Evolutionary conservation across 2,797 vertebrate species (phyloP).

Genomic region (Sarcophilus harrisii): DNA sequence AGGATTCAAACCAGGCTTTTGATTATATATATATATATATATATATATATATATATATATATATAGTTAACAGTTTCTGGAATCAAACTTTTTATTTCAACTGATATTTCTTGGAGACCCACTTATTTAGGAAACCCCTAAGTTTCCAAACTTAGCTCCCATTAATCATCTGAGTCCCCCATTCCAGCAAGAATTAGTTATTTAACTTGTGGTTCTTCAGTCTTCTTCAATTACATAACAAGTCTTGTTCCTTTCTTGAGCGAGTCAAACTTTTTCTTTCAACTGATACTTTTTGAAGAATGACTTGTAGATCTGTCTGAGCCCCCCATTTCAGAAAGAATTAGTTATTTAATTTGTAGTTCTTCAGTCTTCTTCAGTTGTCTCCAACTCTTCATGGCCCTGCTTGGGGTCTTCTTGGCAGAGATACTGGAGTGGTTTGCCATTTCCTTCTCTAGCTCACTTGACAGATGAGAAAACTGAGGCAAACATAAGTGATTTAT

Average conservation of each 20-base stretch:
- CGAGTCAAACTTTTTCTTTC: too few relatives aligned
- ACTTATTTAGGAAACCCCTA: background rate
- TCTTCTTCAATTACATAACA: background rate
- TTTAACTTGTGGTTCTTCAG: background rate
- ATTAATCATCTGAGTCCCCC: background rate
- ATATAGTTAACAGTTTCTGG: background rate
- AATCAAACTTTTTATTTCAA: background rate
- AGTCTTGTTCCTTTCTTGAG: too few relatives aligned
- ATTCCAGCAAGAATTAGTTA: background rate
- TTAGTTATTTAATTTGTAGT: background rate
- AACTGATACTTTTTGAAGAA: too few relatives aligned
- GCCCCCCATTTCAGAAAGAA: background rate
- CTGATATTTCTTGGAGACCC: background rate
- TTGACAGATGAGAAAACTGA: background rate
- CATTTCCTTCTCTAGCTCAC: background rate
- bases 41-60: too few relatives aligned
- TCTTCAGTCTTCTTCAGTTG: background rate
- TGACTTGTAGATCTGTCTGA: background rate
- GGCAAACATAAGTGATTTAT: background rate
- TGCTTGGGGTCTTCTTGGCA: background rate
- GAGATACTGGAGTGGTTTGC: background rate
- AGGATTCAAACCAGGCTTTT: background rate
- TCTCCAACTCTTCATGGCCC: background rate
- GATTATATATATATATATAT: background rate
- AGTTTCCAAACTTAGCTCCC: background rate